Conservation (phyloP, 2,113 vertebrate species). For the Actenoides hombroni region DNA sequence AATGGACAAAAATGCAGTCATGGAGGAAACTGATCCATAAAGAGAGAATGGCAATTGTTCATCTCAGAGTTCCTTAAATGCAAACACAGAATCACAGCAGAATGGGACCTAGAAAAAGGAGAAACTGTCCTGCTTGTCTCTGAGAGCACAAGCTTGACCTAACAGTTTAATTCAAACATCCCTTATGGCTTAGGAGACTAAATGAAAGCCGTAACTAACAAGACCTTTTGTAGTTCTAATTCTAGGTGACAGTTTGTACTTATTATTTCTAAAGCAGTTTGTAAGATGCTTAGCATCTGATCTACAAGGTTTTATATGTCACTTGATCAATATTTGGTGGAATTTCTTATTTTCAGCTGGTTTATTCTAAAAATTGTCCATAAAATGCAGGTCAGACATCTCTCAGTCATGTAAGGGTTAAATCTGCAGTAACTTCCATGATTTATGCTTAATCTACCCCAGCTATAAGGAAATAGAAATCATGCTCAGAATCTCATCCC, state of each 20-base stretch:
- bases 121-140: not conserved
- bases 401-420: not conserved
- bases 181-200: not conserved
- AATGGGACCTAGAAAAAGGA: not conserved
- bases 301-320: not conserved
- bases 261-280: not conserved
- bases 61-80: not conserved
- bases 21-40: rapidly evolving
- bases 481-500: not conserved
- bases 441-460: not conserved
- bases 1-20: not conserved
- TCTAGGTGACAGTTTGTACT: not conserved
- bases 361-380: not conserved
- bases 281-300: not conserved
- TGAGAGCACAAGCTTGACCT: not conserved
- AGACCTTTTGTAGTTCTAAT: not conserved
- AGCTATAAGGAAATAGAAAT: not conserved
- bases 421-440: not conserved
- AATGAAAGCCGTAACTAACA: slow-evolving; percentile 10
- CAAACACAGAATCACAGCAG: not conserved
- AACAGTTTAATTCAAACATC: not conserved
- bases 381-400: not conserved
- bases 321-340: not conserved
- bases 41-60: not conserved
- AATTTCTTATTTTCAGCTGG: not conserved